A percentile compares a stretch with the other conserved stretches of the same genome.
Conservation (phyloP, 2,113 vertebrate species). For the Pitta sordida region DNA sequence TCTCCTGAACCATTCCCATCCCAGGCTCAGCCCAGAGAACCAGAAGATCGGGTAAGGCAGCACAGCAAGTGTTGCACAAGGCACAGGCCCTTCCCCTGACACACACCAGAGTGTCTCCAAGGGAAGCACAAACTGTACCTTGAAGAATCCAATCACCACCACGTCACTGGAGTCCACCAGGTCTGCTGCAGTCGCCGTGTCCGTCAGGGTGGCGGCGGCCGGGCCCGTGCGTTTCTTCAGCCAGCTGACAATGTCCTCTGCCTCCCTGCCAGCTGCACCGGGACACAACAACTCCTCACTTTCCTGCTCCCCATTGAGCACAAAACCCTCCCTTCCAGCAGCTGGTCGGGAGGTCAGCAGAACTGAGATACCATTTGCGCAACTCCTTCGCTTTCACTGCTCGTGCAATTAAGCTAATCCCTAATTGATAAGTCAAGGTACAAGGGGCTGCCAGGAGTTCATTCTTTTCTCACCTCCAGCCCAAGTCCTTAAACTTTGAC, state of each 20-base stretch:
- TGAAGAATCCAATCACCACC: conserved; percentile 92
- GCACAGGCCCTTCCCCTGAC: not conserved
- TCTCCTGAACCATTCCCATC: not conserved
- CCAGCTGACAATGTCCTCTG: conserved; percentile 92
- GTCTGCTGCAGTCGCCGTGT: conserved; percentile 72
- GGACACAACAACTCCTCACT: not conserved
- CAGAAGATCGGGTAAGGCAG: not conserved
- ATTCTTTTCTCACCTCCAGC: not conserved
- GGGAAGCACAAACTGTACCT: conserved; percentile 72
- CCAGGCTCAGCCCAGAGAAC: not conserved
- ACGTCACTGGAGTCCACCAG: conserved; percentile 89
- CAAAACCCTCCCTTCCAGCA: not conserved
- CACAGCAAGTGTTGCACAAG: not conserved
- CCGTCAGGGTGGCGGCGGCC: conserved; percentile 74
- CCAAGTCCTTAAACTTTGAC: not conserved
- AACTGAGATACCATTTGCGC: rapidly evolving
- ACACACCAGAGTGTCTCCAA: not conserved
- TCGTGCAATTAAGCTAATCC: not conserved
- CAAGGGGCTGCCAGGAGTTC: not conserved
- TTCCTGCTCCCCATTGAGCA: rapidly evolving
- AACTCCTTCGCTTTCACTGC: not conserved
- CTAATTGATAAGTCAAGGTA: not conserved
- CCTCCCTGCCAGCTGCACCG: conserved; percentile 88
- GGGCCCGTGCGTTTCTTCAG: conserved; percentile 95
- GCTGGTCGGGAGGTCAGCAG: not conserved